Evolutionary conservation across 2,113 vertebrate species (phyloP).

Genomic region (Electrona antarctica): DNA sequence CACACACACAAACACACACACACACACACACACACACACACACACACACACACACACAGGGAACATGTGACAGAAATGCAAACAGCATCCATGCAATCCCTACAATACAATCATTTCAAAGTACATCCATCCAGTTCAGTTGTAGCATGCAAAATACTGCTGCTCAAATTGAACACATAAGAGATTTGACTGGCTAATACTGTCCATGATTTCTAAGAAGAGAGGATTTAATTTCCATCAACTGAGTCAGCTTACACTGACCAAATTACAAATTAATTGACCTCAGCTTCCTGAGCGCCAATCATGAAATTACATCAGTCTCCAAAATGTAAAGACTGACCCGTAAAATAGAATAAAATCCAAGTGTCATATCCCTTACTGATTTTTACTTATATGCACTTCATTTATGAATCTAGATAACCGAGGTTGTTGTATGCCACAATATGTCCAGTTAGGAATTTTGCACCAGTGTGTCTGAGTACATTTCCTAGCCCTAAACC

Average conservation of each 20-base stretch:
- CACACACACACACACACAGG: neutral
- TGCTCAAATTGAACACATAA: conserved; percentile 49
- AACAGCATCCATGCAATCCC: no score
- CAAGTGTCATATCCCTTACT: no score
- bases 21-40: no score
- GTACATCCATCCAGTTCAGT: neutral
- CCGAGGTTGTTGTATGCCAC: no score
- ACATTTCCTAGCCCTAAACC: no score
- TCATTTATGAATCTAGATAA: no score
- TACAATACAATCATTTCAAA: no score
- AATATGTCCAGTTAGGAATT: no score
- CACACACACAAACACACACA: no score
- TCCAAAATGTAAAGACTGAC: neutral
- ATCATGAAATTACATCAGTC: neutral
- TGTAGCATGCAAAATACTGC: conserved; percentile 32
- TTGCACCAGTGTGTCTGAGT: no score
- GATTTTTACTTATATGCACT: no score
- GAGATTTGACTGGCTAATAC: conserved; percentile 32
- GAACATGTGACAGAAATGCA: no score
- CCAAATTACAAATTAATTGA: conserved; percentile 16
- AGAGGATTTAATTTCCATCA: conserved; percentile 47
- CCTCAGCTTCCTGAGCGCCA: conserved; percentile 3
- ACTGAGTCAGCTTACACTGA: conserved; percentile 2
- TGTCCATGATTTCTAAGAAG: conserved; percentile 18
- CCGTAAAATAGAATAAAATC: neutral